Conservation (phyloP, 2,888 invertebrate genomes). For the Steinernema carpocapsae region DNA sequence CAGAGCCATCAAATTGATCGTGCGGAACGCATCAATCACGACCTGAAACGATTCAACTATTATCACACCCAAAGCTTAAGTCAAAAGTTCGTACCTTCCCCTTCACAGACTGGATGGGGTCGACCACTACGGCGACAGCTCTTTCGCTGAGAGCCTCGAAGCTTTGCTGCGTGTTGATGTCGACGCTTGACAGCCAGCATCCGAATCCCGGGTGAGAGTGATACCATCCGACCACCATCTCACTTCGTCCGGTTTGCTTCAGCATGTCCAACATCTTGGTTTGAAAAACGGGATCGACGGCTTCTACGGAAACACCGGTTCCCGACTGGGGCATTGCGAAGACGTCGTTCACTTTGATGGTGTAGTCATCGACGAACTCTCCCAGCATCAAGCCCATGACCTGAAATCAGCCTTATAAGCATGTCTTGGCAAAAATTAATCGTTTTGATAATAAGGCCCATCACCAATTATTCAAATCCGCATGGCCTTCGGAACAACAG, state of each 20-base stretch:
- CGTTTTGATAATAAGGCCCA: too few species aligned
- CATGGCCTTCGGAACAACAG: too few species aligned
- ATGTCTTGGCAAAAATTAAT: too few species aligned
- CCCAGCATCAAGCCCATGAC: constrained; percentile 90
- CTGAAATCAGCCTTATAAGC: constrained; percentile 80
- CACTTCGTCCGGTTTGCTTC: constrained; percentile 93
- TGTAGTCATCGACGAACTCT: constrained; percentile 98
- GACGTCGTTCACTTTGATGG: constrained; percentile 95
- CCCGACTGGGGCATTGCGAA: constrained; percentile 99
- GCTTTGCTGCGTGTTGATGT: constrained; percentile 56
- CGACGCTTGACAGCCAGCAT: constrained; percentile 44
- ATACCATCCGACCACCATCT: constrained; percentile 85
- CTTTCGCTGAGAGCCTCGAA: constrained; percentile 79
- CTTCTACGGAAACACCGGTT: constrained; percentile 94
- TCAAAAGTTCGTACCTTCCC: constrained; percentile 73
- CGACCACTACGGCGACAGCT: constrained; percentile 96
- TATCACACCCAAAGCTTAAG: not conserved
- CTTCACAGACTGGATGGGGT: constrained; percentile 97
- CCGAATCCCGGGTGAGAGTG: constrained; percentile 47
- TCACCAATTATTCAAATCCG: too few species aligned
- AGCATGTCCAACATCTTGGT: constrained; percentile 96
- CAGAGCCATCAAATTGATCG: constrained; percentile 48
- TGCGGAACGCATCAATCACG: constrained; percentile 59
- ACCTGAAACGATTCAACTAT: constrained; percentile 40
- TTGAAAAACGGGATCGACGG: constrained; percentile 98